A percentile compares a stretch with the other conserved stretches of the same genome.
Conservation (phyloP, 2,797 vertebrate species). For the Anomalospiza imberbis region DNA sequence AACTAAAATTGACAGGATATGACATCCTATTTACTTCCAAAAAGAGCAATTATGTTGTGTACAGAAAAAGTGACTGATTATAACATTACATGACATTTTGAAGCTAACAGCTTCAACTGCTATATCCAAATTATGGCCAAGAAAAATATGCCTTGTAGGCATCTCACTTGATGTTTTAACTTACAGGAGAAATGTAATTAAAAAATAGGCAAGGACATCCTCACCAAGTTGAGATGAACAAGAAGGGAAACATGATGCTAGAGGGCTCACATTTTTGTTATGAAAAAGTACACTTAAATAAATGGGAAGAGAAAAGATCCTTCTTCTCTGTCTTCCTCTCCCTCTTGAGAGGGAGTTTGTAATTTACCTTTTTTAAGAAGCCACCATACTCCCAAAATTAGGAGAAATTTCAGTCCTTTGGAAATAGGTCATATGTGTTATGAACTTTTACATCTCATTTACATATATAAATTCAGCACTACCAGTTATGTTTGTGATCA, state of each 20-base stretch:
- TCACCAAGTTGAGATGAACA: not conserved
- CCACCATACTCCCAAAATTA: not conserved
- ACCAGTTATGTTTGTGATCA: not conserved
- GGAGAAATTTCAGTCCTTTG: not conserved
- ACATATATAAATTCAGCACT: not conserved
- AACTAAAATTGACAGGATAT: conserved; percentile 18
- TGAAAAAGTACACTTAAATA: not conserved
- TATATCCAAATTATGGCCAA: not conserved
- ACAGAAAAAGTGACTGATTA: conserved; percentile 35
- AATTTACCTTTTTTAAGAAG: not conserved
- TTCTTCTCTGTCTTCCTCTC: not conserved
- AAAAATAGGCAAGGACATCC: not conserved
- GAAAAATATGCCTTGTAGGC: conserved; percentile 31
- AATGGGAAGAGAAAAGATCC: not conserved
- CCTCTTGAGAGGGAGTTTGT: not conserved
- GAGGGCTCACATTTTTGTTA: not conserved
- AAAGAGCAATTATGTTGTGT: conserved; percentile 7
- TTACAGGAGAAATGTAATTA: conserved; percentile 39
- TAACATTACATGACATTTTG: conserved; percentile 41
- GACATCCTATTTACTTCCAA: conserved; percentile 28
- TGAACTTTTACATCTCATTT: not conserved
- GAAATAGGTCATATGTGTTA: not conserved
- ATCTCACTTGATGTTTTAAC: conserved; percentile 16
- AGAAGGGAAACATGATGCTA: not conserved
- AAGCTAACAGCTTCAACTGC: conserved; percentile 48